phyloP scores from a whole-genome alignment of 2,888 invertebrate species.

The Globia sparganii region DNA sequence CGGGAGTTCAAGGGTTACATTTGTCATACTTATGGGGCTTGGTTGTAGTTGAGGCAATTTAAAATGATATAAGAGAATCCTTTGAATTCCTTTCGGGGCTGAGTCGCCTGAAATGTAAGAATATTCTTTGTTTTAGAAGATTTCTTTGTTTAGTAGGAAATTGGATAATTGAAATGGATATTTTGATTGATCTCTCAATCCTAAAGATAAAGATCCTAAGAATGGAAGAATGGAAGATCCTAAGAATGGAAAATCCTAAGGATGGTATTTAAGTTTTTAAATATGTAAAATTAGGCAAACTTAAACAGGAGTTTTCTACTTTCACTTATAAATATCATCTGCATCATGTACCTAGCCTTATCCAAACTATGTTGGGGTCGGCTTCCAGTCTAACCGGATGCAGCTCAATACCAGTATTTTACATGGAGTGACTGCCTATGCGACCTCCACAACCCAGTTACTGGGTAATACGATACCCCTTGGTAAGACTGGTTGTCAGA shows the following conservation, averaged over 20 bases:
- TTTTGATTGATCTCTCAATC: background rate
- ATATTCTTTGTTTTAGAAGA: background rate
- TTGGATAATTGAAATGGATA: background rate
- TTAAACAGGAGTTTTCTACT: background rate
- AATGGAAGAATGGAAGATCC: no score
- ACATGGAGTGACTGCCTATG: no score
- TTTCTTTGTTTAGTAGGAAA: background rate
- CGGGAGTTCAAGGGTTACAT: background rate
- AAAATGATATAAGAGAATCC: background rate
- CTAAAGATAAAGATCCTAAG: no score
- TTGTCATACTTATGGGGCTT: constrained; percentile 15
- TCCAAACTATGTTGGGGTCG: background rate
- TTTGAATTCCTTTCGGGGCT: background rate
- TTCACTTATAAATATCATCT: background rate
- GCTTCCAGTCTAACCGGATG: background rate
- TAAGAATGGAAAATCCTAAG: no score
- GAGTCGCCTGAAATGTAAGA: background rate
- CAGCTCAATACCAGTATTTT: background rate
- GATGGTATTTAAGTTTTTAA: background rate
- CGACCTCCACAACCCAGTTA: background rate
- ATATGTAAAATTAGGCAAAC: background rate
- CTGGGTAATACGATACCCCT: no score
- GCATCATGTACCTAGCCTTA: no score
- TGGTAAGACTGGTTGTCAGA: no score
- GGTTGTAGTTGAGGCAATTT: background rate